These are phyloP conservation scores for Hemitrygon akajei DNA, from an alignment of 2,797 vertebrate species.

Conservation along the genomic window DNA sequence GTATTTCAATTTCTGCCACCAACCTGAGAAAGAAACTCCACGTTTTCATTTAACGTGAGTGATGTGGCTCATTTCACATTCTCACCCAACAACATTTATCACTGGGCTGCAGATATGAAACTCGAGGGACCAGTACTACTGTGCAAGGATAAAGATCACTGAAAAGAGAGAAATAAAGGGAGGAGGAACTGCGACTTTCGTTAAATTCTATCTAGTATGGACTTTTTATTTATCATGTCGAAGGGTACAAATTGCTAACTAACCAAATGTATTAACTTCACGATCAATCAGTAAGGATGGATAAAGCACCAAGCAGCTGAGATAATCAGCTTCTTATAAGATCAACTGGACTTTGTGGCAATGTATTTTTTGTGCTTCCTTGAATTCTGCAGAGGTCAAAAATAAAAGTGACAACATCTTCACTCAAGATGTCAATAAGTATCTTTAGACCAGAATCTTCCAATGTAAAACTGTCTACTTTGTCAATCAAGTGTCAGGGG, in stretches of 20 bases:
- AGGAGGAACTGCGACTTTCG: background rate
- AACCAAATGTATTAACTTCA: background rate
- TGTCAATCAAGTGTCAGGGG: background rate
- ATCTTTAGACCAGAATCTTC: background rate
- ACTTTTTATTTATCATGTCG: slow-evolving; percentile 18
- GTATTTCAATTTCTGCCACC: background rate
- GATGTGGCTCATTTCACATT: background rate
- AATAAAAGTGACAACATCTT: background rate
- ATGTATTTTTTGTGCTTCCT: background rate
- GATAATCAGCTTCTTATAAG: background rate
- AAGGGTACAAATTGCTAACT: background rate
- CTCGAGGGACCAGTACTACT: slow-evolving; percentile 25
- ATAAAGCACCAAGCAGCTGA: background rate
- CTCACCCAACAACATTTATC: slow-evolving; percentile 33
- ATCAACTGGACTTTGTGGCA: background rate
- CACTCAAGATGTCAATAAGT: background rate
- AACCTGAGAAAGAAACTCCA: slow-evolving; percentile 24
- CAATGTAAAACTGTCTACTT: background rate
- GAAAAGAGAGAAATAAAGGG: slow-evolving; percentile 18
- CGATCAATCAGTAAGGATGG: background rate
- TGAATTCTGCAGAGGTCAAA: background rate
- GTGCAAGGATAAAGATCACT: slow-evolving; percentile 25
- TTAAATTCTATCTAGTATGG: slow-evolving; percentile 7
- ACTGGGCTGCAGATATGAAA: slow-evolving; percentile 10
- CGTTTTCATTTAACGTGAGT: background rate